Percentiles rank a stretch among this genome's conserved stretches.
Conservation (phyloP, 2,113 vertebrate genomes). For the Trichomycterus rosablanca region DNA sequence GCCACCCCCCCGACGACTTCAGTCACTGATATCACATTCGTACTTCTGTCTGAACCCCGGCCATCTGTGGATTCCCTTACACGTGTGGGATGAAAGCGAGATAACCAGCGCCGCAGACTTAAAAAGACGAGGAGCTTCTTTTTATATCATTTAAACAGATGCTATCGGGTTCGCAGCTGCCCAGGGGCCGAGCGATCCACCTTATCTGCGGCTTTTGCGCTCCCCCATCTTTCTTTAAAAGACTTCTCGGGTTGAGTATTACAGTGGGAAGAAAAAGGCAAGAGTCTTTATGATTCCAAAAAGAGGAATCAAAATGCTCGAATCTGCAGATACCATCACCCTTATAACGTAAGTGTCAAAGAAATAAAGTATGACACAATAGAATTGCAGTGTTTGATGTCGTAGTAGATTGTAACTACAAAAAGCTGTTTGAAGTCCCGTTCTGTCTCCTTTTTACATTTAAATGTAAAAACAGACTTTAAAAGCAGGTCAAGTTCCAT, state of each 20-base stretch:
- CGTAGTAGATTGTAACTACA: too few relatives aligned
- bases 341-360: constrained; percentile 35
- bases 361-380: constrained; percentile 34
- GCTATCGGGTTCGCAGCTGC: constrained; percentile 64
- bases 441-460: too few relatives aligned
- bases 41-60: constrained; percentile 52
- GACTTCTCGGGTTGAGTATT: constrained; percentile 49
- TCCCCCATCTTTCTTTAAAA: constrained; percentile 54
- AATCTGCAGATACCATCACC: constrained; percentile 36
- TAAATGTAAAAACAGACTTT: too few relatives aligned
- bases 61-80: constrained; percentile 57
- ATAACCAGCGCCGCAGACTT: constrained; percentile 56
- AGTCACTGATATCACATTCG: constrained; percentile 51
- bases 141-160: constrained; percentile 63
- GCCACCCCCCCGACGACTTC: constrained; percentile 11
- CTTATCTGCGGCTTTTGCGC: constrained; percentile 54
- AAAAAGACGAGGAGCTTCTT: constrained; percentile 49
- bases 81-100: constrained; percentile 52
- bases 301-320: constrained; percentile 33
- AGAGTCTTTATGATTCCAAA: constrained; percentile 29
- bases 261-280: constrained; percentile 33
- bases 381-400: constrained; percentile 17
- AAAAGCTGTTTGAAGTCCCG: too few relatives aligned
- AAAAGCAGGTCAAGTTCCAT: too few relatives aligned
- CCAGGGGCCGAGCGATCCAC: constrained; percentile 52